Evolutionary conservation across 2,888 invertebrate species (phyloP), one percentile per base, ranked within the genome.

Genomic region (Amphipoea lucens): DNA sequence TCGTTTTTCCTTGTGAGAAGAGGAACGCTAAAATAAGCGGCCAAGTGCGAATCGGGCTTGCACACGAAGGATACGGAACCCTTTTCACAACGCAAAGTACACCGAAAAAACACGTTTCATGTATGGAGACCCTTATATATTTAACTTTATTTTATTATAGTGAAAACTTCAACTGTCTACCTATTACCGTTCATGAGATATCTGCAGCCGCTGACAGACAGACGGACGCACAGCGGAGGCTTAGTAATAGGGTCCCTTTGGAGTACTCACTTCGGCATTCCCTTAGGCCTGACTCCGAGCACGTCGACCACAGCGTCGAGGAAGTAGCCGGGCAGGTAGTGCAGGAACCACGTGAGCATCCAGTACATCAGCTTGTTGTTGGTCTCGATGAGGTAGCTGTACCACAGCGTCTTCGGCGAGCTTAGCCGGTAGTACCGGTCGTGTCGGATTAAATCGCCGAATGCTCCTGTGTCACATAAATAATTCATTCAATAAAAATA

Each of bases 301-400:
- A 76, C 0, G 5, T 66, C 29, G 7, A 76, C 83, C 29, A 77
- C 40, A 2, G 73, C 74, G 36, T 84, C 83, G 0, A 84, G 36
- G 51, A 76, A 45, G 63, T 76, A 84, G 5, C 73, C 83, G 0
- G 83, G 83, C 1, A 84, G 76, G 20, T 74, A 86, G 51, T 84
- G 83, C 2, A 86, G 40, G 1, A 86, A 12, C 83, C 83, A 83
- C 0, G 65, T 70, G 2, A 83, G 57, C 7, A 84, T 3, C 83
- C 83, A 83, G 73, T 71, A 67, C 0, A 86, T 0, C 14, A 74
- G 0, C 0, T 0, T 3, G 36, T 11, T 86, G n/a, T 60, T 74
- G 4, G 87, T 86, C 14, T 67, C 57, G 2, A 74, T 3, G 0
- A 1, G 0, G 11, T 54, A 74, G 12, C 0, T 0, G 40, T 74